phyloP scores from a whole-genome alignment of 2,113 vertebrate genomes.

The Caretta caretta region DNA sequence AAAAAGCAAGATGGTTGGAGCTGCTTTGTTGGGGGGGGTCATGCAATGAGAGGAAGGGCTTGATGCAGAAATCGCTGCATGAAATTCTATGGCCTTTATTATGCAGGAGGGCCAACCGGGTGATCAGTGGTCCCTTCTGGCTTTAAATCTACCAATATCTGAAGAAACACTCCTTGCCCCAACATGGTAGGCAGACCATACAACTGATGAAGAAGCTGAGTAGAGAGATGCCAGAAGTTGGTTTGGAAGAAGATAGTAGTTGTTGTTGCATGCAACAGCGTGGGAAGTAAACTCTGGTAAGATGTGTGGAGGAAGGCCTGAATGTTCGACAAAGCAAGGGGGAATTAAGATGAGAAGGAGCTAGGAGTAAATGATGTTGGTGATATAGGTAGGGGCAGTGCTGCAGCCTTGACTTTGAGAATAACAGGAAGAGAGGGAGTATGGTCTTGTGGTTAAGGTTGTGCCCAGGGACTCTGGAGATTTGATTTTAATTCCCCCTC shows the following conservation, averaged over 20 bases:
- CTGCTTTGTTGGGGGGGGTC: background rate
- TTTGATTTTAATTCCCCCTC: background rate
- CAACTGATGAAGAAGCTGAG: constrained; percentile 46
- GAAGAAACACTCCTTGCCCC: background rate
- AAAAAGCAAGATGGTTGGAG: background rate
- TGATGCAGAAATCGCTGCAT: constrained; percentile 15
- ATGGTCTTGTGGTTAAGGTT: background rate
- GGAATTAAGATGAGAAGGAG: background rate
- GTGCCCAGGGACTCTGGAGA: background rate
- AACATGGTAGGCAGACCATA: constrained; percentile 13
- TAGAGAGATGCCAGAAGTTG: background rate
- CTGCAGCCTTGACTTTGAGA: background rate
- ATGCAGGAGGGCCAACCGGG: background rate
- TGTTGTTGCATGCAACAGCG: background rate
- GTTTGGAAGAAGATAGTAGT: constrained; percentile 5
- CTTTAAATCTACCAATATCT: constrained; percentile 23
- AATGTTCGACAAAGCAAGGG: background rate
- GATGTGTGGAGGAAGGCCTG: background rate
- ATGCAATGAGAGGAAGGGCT: background rate
- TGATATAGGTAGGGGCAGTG: background rate
- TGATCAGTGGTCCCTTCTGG: background rate
- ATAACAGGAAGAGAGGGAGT: background rate
- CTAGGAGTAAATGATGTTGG: background rate
- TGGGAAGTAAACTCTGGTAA: background rate
- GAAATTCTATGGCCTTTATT: background rate